These are phyloP conservation scores for Neuroterus valhalla DNA, from an alignment of 1,140 invertebrate species.

Conservation along the genomic window DNA sequence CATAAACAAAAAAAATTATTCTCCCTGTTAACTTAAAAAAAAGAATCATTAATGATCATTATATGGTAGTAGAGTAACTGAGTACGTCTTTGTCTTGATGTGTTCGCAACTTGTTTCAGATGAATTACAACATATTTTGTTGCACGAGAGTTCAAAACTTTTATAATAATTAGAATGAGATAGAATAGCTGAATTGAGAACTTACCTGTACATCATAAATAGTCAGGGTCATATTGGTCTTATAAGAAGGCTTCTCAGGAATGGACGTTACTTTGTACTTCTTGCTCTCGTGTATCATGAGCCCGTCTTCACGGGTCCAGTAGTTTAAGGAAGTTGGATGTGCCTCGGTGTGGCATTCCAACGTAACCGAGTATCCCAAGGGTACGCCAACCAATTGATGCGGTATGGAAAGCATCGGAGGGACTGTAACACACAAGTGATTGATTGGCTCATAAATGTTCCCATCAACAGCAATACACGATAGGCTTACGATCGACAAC, in stretches of 20 bases:
- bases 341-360: constrained; percentile 93
- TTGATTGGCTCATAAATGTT: constrained; percentile 71
- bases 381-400: constrained; percentile 92
- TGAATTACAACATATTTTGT: no score
- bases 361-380: constrained; percentile 85
- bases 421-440: constrained; percentile 81
- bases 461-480: constrained; percentile 66
- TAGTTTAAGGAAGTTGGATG: constrained; percentile 94
- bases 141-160: no score
- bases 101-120: no score
- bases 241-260: constrained; percentile 80
- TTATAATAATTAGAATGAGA: not conserved
- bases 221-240: constrained; percentile 88
- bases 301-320: constrained; percentile 90
- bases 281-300: constrained; percentile 90
- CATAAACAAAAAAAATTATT: no score
- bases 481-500: constrained; percentile 59
- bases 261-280: constrained; percentile 82
- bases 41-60: no score
- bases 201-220: constrained; percentile 83
- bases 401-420: constrained; percentile 92
- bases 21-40: no score
- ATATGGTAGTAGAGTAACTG: no score
- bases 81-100: no score
- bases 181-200: constrained; percentile 5